phyloP scores from a whole-genome alignment of 2,888 invertebrate species.

The Ceriagrion tenellum region DNA sequence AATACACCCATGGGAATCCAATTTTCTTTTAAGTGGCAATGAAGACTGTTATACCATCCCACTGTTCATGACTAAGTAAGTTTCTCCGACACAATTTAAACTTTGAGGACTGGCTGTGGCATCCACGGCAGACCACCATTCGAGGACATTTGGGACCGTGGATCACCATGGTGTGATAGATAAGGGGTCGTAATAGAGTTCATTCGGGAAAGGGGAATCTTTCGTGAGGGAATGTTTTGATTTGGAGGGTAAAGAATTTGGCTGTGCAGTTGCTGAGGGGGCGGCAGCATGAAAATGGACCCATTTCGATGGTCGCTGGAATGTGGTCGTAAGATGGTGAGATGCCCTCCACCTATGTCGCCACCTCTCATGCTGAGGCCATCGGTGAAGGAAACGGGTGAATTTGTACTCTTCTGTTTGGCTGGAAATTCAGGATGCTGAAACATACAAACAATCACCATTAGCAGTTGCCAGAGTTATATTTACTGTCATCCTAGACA shows the following conservation, averaged over 20 bases:
- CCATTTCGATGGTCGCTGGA: neutral
- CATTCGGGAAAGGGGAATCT: slow-evolving; percentile 58
- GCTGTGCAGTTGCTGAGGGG: slow-evolving; percentile 43
- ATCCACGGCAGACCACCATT: slow-evolving; percentile 9
- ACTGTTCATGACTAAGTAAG: slow-evolving; percentile 41
- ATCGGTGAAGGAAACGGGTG: neutral
- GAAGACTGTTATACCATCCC: slow-evolving; percentile 33
- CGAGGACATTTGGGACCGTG: slow-evolving; percentile 16
- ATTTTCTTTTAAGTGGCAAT: slow-evolving; percentile 41
- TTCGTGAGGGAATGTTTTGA: slow-evolving; percentile 40
- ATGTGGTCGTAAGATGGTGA: neutral
- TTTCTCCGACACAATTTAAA: slow-evolving; percentile 41
- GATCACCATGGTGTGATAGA: slow-evolving; percentile 44
- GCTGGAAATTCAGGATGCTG: slow-evolving; percentile 54
- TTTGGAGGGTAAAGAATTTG: slow-evolving; percentile 64
- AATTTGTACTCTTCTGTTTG: slow-evolving; percentile 65
- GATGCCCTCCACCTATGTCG: neutral
- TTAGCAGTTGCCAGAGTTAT: too few species aligned
- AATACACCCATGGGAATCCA: slow-evolving; percentile 9
- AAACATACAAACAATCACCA: neutral
- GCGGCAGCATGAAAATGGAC: slow-evolving; percentile 40
- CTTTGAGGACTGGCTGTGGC: slow-evolving; percentile 41
- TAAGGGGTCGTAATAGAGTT: slow-evolving; percentile 18
- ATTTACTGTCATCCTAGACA: too few species aligned
- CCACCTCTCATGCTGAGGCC: slow-evolving; percentile 41